A percentile compares a stretch with the other conserved stretches of the same genome.
Evolutionary conservation across 2,113 vertebrate genomes (phyloP).

Genomic region (Arizona elegans): DNA sequence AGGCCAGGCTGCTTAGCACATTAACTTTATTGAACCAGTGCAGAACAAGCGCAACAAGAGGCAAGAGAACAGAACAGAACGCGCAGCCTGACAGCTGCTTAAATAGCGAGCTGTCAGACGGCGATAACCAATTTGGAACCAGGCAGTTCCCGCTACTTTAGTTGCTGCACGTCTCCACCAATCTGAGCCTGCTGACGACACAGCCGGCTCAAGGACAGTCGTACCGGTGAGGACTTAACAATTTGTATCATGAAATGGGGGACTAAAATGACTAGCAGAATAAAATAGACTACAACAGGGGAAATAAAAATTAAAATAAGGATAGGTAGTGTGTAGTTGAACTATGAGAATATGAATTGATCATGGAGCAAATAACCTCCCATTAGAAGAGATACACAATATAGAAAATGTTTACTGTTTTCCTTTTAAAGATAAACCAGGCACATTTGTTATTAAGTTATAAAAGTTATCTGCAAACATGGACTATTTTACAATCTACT

Average conservation of each 20-base stretch:
- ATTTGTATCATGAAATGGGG: background rate
- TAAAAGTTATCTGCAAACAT: conserved; percentile 15
- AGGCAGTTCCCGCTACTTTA: no score
- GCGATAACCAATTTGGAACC: no score
- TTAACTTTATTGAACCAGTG: no score
- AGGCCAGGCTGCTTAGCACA: no score
- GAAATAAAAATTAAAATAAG: background rate
- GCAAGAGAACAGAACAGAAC: no score
- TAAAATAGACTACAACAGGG: background rate
- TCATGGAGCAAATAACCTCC: background rate
- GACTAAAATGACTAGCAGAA: background rate
- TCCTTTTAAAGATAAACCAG: background rate
- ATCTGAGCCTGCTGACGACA: no score
- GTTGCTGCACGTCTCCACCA: no score
- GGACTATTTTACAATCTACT: background rate
- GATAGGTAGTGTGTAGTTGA: background rate
- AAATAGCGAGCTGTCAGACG: no score
- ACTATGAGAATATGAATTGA: background rate
- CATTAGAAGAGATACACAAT: background rate
- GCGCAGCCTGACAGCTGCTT: no score
- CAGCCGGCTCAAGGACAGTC: no score
- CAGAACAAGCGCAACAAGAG: no score
- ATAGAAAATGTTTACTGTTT: background rate
- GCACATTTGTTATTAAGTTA: conserved; percentile 21
- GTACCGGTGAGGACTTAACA: no score